Conservation (phyloP, 2,113 vertebrate species). For the Xenopus laevis region DNA sequence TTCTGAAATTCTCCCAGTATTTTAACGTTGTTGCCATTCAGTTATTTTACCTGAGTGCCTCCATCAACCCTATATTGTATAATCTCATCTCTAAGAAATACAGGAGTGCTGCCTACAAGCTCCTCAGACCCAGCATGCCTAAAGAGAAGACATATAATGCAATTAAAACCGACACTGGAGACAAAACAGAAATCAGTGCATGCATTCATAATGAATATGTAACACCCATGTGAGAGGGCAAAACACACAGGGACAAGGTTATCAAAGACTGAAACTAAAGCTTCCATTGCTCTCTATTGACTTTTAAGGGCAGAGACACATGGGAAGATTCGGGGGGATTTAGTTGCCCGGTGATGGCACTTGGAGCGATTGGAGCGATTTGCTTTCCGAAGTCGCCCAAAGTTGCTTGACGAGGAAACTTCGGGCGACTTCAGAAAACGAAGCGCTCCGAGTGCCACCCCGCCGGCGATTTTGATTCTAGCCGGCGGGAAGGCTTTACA, state of each 20-base stretch:
- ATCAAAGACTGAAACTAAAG: neutral
- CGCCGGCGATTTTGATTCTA: no score
- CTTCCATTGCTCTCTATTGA: no score
- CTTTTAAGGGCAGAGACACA: no score
- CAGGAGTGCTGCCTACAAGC: conserved; percentile 68
- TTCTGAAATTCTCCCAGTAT: conserved; percentile 77
- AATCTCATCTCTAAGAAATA: conserved; percentile 82
- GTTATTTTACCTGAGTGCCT: conserved; percentile 83
- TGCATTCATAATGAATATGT: conserved; percentile 48
- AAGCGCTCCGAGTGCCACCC: no score
- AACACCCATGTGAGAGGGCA: conserved; percentile 18
- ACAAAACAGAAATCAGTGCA: conserved; percentile 58
- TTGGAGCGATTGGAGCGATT: no score
- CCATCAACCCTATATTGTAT: conserved; percentile 84
- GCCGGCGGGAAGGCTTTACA: no score
- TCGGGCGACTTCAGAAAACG: no score
- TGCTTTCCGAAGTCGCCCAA: no score
- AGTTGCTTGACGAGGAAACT: no score
- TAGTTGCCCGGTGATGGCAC: no score
- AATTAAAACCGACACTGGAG: conserved; percentile 52
- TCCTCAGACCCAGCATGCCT: conserved; percentile 58
- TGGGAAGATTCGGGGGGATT: no score
- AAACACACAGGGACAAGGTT: neutral
- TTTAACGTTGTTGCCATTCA: conserved; percentile 82
- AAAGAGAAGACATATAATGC: conserved; percentile 50